These are phyloP conservation scores for Percopsis omiscomaycus DNA, from an alignment of 2,797 vertebrate species.

Conservation along the genomic window DNA sequence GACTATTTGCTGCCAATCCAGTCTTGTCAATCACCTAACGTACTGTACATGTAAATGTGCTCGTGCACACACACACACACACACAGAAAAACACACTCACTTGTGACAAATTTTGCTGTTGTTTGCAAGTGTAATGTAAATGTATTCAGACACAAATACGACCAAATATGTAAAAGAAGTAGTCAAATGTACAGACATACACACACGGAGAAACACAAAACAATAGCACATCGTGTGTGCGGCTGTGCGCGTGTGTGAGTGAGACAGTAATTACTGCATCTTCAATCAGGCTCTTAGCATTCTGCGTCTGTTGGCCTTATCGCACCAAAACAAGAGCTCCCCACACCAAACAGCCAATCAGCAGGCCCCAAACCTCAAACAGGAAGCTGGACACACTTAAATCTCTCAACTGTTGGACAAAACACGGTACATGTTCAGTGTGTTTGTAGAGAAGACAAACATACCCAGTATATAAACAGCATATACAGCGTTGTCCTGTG, in stretches of 20 bases:
- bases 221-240: conserved; percentile 21
- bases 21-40: background rate
- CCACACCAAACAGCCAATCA: too few species aligned
- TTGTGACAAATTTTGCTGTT: too few species aligned
- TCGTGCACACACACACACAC: background rate
- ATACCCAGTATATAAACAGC: too few species aligned
- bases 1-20: too few species aligned
- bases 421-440: too few species aligned
- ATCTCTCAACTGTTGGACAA: too few species aligned
- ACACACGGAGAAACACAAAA: conserved; percentile 1
- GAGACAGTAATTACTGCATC: conserved; percentile 53
- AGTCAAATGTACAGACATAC: background rate
- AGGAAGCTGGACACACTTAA: too few species aligned
- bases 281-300: conserved; percentile 47
- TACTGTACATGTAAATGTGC: background rate
- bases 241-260: conserved; percentile 26
- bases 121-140: background rate
- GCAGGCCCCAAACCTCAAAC: too few species aligned
- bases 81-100: background rate
- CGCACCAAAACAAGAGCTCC: conserved; percentile 36
- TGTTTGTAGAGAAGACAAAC: too few species aligned
- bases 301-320: conserved; percentile 47
- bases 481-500: too few species aligned
- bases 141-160: background rate
- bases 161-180: background rate